Evolutionary conservation across 2,888 invertebrate species (phyloP).

Genomic region (Cephus nigrinus): DNA sequence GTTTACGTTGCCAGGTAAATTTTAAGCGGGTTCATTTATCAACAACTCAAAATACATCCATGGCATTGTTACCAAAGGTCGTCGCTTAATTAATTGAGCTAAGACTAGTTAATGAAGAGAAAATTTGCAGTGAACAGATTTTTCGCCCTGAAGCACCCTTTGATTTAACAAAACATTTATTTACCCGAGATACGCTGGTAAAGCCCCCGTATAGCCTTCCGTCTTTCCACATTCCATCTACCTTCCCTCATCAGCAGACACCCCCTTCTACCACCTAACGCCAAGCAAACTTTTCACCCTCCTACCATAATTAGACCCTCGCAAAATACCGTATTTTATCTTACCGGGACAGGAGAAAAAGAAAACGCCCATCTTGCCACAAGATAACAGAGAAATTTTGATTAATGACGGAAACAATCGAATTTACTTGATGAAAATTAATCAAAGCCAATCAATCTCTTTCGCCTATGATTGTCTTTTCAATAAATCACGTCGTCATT

Average conservation of each 20-base stretch:
- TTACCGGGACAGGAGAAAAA: not conserved
- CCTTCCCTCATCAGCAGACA: not conserved
- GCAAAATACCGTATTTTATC: not conserved
- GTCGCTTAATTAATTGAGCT: not conserved
- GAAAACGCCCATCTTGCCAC: not conserved
- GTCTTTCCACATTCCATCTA: not conserved
- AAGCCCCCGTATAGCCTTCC: not conserved
- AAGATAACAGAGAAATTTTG: not conserved
- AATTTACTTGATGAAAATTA: not conserved
- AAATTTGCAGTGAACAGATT: not conserved
- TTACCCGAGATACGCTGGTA: not conserved
- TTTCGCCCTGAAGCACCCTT: not conserved
- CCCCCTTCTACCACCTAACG: not conserved
- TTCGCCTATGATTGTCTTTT: not conserved
- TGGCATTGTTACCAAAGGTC: not conserved
- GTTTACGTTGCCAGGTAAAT: not conserved
- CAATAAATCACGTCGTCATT: not conserved
- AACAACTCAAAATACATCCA: not conserved
- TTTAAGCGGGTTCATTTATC: not conserved
- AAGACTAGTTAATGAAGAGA: not conserved
- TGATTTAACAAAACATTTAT: not conserved
- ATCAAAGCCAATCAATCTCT: not conserved
- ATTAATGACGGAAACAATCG: not conserved
- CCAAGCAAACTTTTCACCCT: not conserved
- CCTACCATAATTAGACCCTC: not conserved